These are phyloP conservation scores for Drymodes brunneopygia DNA, from an alignment of 2,113 vertebrate species.

Conservation along the genomic window DNA sequence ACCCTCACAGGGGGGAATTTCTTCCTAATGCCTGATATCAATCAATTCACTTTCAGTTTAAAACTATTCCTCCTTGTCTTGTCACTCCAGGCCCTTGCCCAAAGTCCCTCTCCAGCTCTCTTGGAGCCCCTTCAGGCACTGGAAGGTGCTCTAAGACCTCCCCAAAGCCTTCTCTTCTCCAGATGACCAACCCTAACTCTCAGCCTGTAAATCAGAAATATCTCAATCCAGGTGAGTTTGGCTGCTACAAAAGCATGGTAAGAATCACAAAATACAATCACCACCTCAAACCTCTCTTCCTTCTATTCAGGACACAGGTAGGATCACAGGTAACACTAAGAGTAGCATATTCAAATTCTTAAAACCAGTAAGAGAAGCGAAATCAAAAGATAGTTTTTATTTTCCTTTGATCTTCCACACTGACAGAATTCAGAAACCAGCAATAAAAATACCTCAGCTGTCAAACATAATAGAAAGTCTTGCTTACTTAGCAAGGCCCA, in stretches of 20 bases:
- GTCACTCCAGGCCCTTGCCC: too few relatives aligned
- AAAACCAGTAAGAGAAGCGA: not conserved
- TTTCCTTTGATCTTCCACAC: not conserved
- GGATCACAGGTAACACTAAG: not conserved
- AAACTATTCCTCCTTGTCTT: not conserved
- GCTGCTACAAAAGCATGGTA: not conserved
- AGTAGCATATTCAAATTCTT: not conserved
- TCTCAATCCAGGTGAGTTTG: too few relatives aligned
- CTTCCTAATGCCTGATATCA: not conserved
- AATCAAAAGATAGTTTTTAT: not conserved
- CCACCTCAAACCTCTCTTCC: not conserved
- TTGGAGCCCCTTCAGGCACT: too few relatives aligned
- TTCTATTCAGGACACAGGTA: not conserved
- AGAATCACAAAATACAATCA: not conserved
- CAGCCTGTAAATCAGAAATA: not conserved
- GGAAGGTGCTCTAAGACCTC: not conserved
- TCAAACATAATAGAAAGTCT: not conserved
- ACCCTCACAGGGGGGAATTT: not conserved
- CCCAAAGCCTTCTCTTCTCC: not conserved
- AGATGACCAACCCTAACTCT: not conserved
- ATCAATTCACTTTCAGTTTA: not conserved
- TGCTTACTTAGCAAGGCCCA: not conserved
- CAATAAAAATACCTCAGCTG: not conserved
- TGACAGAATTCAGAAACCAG: not conserved
- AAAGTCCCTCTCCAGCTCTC: too few relatives aligned